phyloP scores from a whole-genome alignment of 2,797 vertebrate genomes.

The Myotis pilosus region DNA sequence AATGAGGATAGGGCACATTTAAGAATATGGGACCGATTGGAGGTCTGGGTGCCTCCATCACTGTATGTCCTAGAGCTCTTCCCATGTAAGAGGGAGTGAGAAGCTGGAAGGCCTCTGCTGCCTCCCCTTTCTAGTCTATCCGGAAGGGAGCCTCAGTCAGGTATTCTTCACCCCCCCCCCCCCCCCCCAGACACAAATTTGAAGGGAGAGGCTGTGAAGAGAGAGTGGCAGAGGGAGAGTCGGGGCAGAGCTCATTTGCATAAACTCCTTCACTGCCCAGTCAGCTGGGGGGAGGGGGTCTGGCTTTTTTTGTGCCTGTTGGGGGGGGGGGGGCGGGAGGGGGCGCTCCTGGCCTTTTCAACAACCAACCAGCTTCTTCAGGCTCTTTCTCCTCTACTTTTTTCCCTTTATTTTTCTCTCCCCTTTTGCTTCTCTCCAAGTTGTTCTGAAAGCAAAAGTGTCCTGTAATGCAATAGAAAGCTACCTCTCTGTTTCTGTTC shows the following conservation, averaged over 20 bases:
- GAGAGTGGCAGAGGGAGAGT: not conserved
- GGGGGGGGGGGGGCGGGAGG: not conserved
- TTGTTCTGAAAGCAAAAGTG: not conserved
- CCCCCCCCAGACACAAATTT: not conserved
- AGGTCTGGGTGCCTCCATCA: not conserved
- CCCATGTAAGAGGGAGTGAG: not conserved
- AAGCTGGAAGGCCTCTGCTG: not conserved
- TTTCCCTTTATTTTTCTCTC: not conserved
- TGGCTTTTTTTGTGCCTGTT: not conserved
- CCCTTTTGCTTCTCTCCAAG: not conserved
- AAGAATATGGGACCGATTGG: not conserved
- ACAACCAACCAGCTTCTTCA: not conserved
- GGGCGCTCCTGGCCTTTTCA: not conserved
- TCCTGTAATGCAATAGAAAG: not conserved
- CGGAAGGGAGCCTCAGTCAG: not conserved
- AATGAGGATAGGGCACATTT: not conserved
- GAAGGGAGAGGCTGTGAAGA: not conserved
- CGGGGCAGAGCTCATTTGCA: constrained; percentile 7
- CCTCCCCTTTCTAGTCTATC: not conserved
- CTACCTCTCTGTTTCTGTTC: not conserved
- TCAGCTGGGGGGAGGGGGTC: not conserved
- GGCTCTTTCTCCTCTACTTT: not conserved
- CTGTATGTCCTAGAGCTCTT: not conserved
- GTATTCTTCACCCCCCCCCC: no score
- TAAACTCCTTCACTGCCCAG: not conserved